A percentile compares a stretch with the other conserved stretches of the same genome.
These are phyloP conservation scores for Lineus longissimus DNA, from an alignment of 1,140 invertebrate species.

Conservation along the genomic window DNA sequence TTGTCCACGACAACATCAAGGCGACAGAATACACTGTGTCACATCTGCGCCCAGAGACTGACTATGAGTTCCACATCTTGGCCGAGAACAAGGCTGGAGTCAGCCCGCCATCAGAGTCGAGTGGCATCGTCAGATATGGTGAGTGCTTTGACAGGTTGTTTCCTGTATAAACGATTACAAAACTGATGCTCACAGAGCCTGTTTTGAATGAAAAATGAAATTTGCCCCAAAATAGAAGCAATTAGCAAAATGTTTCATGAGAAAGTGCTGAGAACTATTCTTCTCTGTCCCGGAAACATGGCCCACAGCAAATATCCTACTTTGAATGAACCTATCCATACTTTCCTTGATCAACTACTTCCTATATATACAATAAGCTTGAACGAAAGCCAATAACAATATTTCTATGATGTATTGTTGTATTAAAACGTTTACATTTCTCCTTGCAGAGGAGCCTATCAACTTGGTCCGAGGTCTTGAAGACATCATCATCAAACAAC, in stretches of 20 bases:
- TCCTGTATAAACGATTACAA: too few species aligned
- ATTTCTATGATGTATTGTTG: neutral
- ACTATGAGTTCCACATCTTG: constrained; percentile 92
- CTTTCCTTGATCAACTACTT: too few species aligned
- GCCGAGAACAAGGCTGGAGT: constrained; percentile 89
- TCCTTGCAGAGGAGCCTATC: constrained; percentile 39
- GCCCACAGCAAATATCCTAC: too few species aligned
- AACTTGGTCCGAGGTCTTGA: constrained; percentile 40
- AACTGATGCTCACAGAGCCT: too few species aligned
- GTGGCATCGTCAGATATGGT: constrained; percentile 73
- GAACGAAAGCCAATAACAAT: too few species aligned
- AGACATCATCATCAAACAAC: constrained; percentile 39
- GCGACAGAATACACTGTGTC: constrained; percentile 81
- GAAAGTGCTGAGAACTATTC: too few species aligned
- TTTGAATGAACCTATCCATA: too few species aligned
- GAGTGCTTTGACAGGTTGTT: neutral
- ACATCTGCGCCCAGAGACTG: constrained; percentile 83
- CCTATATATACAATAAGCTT: too few species aligned
- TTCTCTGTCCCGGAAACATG: too few species aligned
- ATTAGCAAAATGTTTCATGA: too few species aligned
- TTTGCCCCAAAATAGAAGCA: too few species aligned
- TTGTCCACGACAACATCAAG: constrained; percentile 67
- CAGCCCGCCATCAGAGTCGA: constrained; percentile 79
- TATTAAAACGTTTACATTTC: neutral
- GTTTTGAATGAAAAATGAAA: too few species aligned